Evolutionary conservation across 2,797 vertebrate genomes (phyloP), one percentile per base, ranked within the genome.

Genomic region (Acrossocheilus fasciatus): DNA sequence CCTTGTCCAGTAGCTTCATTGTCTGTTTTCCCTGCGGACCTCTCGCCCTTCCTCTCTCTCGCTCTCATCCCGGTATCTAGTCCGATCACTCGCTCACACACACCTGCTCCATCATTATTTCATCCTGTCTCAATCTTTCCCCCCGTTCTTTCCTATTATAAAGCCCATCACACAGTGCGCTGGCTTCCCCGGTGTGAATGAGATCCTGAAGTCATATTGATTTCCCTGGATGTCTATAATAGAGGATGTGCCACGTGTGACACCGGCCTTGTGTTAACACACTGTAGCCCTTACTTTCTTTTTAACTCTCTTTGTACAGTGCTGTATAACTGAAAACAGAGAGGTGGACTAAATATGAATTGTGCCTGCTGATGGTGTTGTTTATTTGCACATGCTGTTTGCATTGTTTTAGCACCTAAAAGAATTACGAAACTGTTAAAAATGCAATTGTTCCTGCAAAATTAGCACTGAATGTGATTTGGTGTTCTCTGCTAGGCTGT

Each of bases 191-290:
- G 66, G 59, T 83, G 77, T 90, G 89, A 90, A 89, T 86, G 83
- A 89, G 88, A 89, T 86, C 80, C 45, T 62, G 81, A 84, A 91
- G 87, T 87, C 88, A 75, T 91, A 90, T 91, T 88, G 90, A 92
- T 91, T 89, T 91, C 87, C 88, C 89, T 76, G 84, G 86, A 73
- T 85, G 84, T 47, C 80, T 90, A 82, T 89, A 92, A 89, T 87
- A 88, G 72, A 86, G 82, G 86, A 87, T 89, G 86, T 78, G 82
- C 78, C 86, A 90, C 72, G 80, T 86, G 84, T 87, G 70, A 82
- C 87, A 85, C 17, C 34, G 54, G 68, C 14, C 57, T 54, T 83
- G 64, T 86, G 74, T 82, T 84, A 76, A 57, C 50, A 23, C 54
- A 43, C 70, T 81, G 77, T 52, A 47, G 66, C 23, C 50, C 7